Evolutionary conservation across 1,140 invertebrate species (phyloP).

Genomic region (Nixonia krombeini): DNA sequence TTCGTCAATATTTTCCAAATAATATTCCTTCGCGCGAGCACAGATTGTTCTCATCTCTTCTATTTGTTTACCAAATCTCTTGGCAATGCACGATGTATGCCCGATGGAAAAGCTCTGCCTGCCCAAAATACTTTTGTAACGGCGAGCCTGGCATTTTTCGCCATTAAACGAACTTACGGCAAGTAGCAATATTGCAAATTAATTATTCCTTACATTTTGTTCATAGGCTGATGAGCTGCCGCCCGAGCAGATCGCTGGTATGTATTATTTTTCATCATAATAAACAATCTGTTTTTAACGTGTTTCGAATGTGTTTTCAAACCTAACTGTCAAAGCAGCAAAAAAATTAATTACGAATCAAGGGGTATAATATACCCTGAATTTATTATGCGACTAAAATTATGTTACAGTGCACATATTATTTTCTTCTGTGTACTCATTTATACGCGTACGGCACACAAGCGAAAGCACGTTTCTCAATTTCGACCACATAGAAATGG

Average conservation of each 20-base stretch:
- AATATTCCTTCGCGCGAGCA: not conserved
- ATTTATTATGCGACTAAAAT: too few species aligned
- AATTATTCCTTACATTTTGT: slow-evolving; percentile 30
- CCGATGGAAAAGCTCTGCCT: slow-evolving; percentile 29
- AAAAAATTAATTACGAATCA: too few species aligned
- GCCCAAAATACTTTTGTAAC: slow-evolving; percentile 31
- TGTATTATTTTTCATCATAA: slow-evolving; percentile 52
- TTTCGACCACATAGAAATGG: slow-evolving; percentile 36
- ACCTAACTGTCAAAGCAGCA: too few species aligned
- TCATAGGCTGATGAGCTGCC: slow-evolving; percentile 76
- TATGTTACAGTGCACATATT: too few species aligned
- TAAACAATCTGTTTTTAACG: slow-evolving; percentile 15
- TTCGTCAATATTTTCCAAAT: not conserved
- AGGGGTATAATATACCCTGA: too few species aligned
- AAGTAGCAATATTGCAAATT: slow-evolving; percentile 21
- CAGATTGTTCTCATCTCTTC: slow-evolving; percentile 21
- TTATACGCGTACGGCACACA: too few species aligned
- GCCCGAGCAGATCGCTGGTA: slow-evolving; percentile 76
- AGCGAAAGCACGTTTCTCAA: slow-evolving; percentile 19
- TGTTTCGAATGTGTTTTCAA: too few species aligned
- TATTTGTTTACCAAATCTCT: slow-evolving; percentile 34
- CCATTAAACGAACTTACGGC: slow-evolving; percentile 8
- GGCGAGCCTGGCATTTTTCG: slow-evolving; percentile 25
- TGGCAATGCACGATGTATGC: slow-evolving; percentile 37
- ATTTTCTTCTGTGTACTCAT: too few species aligned